Evolutionary conservation across 2,797 vertebrate species (phyloP).

Genomic region (Numenius phaeopus): DNA sequence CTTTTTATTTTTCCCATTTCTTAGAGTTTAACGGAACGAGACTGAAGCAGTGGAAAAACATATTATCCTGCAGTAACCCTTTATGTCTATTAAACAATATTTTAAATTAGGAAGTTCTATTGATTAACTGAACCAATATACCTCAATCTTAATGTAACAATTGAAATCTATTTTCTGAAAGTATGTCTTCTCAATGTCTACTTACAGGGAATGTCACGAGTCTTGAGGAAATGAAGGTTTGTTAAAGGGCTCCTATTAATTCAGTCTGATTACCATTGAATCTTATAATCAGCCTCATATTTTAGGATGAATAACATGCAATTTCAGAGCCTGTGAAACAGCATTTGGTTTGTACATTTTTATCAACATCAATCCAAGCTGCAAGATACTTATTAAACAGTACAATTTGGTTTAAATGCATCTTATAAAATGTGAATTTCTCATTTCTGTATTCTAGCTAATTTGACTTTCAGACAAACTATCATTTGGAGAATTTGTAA

Average conservation of each 20-base stretch:
- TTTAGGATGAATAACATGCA: conserved; percentile 76
- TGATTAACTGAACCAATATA: conserved; percentile 49
- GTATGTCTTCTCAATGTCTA: conserved; percentile 28
- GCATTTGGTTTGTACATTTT: conserved; percentile 72
- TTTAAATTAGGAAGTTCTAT: conserved; percentile 57
- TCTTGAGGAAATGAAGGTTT: conserved; percentile 74
- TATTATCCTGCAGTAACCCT: not conserved
- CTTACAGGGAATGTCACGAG: conserved; percentile 57
- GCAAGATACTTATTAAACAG: conserved; percentile 74
- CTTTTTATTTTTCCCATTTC: not conserved
- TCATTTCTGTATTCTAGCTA: conserved; percentile 35
- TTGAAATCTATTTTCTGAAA: conserved; percentile 55
- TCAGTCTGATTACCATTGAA: conserved; percentile 77
- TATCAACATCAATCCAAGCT: conserved; percentile 68
- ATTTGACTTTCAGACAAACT: conserved; percentile 64
- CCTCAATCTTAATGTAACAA: conserved; percentile 26
- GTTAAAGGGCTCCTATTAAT: conserved; percentile 78
- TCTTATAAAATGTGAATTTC: conserved; percentile 63
- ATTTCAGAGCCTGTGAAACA: conserved; percentile 70
- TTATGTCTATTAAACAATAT: conserved; percentile 5
- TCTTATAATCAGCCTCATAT: conserved; percentile 80
- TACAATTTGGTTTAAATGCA: conserved; percentile 71
- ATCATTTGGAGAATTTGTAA: conserved; percentile 54
- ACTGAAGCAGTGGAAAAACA: not conserved
- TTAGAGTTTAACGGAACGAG: conserved; percentile 31